Evolutionary conservation across 2,113 vertebrate genomes (phyloP).

Genomic region (Gallinago media): DNA sequence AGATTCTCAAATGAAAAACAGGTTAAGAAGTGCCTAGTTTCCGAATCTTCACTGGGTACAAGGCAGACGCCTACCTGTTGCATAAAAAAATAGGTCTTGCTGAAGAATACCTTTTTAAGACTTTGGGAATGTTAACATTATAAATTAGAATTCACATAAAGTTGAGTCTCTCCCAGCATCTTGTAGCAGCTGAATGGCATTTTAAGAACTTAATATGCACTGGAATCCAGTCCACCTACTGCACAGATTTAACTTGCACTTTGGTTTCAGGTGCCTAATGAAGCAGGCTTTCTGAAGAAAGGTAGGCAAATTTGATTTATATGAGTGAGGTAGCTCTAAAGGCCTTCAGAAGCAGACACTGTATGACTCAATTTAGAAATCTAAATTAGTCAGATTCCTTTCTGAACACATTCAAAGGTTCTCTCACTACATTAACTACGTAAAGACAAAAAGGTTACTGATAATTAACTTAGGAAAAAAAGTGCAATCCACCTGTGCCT

Average conservation of each 20-base stretch:
- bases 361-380: conserved; percentile 36
- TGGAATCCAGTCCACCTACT: conserved; percentile 37
- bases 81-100: not conserved
- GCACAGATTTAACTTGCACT: not conserved
- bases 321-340: conserved; percentile 24
- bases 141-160: conserved; percentile 9
- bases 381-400: conserved; percentile 40
- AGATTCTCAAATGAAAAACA: not conserved
- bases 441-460: conserved; percentile 27
- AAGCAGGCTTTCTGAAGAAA: conserved; percentile 55
- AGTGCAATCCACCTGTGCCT: not conserved
- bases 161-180: not conserved
- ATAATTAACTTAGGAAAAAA: not conserved
- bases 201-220: conserved; percentile 1
- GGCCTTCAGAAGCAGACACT: conserved; percentile 30
- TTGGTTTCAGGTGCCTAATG: conserved; percentile 13
- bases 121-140: not conserved
- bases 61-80: not conserved
- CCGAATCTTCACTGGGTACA: not conserved
- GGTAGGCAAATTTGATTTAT: conserved; percentile 61
- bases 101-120: not conserved
- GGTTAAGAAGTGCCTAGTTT: not conserved
- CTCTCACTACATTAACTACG: conserved; percentile 1
- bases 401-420: conserved; percentile 46
- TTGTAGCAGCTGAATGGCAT: not conserved